Base-by-base conservation (phyloP, 1,140 invertebrate species). In the Trigoniulus corallinus region DNA sequence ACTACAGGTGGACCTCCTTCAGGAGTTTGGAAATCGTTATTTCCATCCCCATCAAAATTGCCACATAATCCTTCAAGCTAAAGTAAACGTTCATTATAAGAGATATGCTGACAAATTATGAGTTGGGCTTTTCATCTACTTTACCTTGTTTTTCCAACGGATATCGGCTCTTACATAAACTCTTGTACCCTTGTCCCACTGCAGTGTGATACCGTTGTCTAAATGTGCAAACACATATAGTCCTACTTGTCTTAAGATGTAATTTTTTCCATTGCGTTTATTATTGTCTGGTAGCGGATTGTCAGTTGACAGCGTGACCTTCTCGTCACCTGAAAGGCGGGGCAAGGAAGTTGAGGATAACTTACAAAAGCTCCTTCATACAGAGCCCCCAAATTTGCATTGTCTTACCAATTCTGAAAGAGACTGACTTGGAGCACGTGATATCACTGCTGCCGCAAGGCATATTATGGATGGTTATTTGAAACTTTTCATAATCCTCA, bases 41-140 rank as follows among this genome's bases (percentile, higher is more conserved):
- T 68, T 48, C 75, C 72, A 59, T 92, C 80, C 24, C 79, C 78
- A 64, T 95, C 88, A 63, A 82, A 93, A 64, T 94, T 89, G 0
- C 89, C 88, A 65, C 88, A 94, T 1, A 94, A 67, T 46, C 89
- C 89, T 67, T 76, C 77, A 2, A 88, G 75, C 71, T 81, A 61
- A n/a, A 52, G 56, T 43, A 24, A 47, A 20, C 45, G 4, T 47
- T 25, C 7, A 47, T 7, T 47, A 29, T 7, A 10, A 26, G 7
- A 12, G n/a, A 23, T 10, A 15, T 47, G 7, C 7, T 18, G 7
- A 21, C 42, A 44, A 44, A 21, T 7, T 44, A 44, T 18, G 21
- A 44, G 12, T 7, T 10, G 7, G 42, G 37, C 37, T 13, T 49
- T n/a, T 23, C 4, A 43, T 7, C 47, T 50, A 50, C 53, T 56